A percentile compares a stretch with the other conserved stretches of the same genome.
Conservation (phyloP, 2,113 vertebrate species). For the Phaetusa simplex region DNA sequence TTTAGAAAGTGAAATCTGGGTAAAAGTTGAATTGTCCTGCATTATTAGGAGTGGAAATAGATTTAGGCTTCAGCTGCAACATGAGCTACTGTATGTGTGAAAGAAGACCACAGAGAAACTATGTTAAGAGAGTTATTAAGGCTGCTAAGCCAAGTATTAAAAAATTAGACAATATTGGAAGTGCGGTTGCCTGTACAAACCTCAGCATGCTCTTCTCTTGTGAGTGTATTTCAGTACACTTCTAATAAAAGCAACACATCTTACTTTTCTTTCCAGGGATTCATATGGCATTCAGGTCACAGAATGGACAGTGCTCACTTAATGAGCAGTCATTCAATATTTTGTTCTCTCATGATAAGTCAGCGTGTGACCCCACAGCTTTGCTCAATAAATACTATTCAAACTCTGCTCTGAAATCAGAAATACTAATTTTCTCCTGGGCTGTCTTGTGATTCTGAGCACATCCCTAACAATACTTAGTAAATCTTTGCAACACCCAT, state of each 20-base stretch:
- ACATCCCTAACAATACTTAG: not conserved
- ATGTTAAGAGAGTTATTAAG: not conserved
- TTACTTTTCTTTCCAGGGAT: not conserved
- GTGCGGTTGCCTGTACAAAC: not conserved
- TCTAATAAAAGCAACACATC: not conserved
- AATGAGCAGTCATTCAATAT: conserved; percentile 24
- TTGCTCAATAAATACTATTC: conserved; percentile 1
- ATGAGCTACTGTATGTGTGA: not conserved
- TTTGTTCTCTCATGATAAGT: conserved; percentile 8
- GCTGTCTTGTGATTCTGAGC: not conserved
- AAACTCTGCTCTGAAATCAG: conserved; percentile 5
- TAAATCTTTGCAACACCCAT: not conserved
- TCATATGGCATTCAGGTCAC: not conserved
- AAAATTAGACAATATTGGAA: not conserved
- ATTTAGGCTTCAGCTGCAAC: not conserved
- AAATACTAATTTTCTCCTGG: conserved; percentile 8
- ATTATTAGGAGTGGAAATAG: not conserved
- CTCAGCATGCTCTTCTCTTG: not conserved
- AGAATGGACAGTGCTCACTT: not conserved
- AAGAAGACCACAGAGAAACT: not conserved
- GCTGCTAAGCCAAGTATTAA: not conserved
- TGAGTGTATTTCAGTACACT: not conserved
- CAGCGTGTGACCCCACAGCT: not conserved
- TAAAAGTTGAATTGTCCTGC: not conserved
- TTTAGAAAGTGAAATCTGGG: not conserved